A percentile compares a stretch with the other conserved stretches of the same genome.
Conservation (phyloP, 2,113 vertebrate genomes). For the Zeus faber region DNA sequence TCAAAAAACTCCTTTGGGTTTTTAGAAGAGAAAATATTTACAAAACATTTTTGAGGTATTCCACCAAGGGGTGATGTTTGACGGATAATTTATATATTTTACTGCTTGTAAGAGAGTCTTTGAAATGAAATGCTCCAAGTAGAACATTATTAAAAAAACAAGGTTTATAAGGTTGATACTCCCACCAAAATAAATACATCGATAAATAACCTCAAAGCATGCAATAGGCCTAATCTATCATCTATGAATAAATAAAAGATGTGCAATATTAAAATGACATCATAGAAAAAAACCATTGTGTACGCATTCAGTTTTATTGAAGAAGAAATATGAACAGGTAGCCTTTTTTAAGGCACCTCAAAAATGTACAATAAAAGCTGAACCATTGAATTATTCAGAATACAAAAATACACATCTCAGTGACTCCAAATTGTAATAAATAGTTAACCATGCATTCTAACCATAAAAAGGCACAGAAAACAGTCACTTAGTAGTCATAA, state of each 20-base stretch:
- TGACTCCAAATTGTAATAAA: conserved; percentile 98
- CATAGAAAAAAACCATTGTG: conserved; percentile 57
- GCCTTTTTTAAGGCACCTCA: conserved; percentile 81
- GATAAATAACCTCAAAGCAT: not conserved
- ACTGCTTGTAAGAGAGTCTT: no score
- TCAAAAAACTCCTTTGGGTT: no score
- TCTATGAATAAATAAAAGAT: no score
- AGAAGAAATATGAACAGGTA: conserved; percentile 87
- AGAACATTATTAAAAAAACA: no score
- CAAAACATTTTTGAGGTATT: no score
- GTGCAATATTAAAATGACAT: no score
- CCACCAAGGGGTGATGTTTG: no score
- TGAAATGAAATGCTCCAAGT: no score
- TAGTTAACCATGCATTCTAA: conserved; percentile 94
- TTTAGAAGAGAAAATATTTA: no score
- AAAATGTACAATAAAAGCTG: conserved; percentile 86
- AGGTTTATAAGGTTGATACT: no score
- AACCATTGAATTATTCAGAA: conserved; percentile 88
- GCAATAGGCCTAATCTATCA: conserved; percentile 16
- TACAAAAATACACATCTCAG: conserved; percentile 99
- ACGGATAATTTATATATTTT: no score
- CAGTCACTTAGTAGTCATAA: conserved; percentile 99
- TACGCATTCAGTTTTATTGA: conserved; percentile 94
- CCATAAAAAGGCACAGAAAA: conserved; percentile 98
- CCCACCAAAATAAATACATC: not conserved